Evolutionary conservation across 2,888 invertebrate genomes (phyloP), one percentile per base, ranked within the genome.

Genomic region (Deilephila porcellus): DNA sequence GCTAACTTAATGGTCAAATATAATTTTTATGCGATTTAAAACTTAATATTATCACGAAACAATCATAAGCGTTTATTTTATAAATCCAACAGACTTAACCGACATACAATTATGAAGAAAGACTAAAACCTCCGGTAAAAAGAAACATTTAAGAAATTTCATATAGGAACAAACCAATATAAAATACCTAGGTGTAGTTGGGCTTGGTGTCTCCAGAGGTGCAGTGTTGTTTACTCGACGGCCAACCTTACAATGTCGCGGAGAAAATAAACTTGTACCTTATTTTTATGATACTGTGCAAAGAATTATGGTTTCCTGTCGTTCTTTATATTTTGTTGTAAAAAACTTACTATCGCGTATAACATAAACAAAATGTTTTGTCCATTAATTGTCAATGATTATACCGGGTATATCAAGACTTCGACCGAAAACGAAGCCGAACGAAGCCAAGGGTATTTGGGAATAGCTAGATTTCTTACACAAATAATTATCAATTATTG

Each of bases 171-270:
- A 73, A 73, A 71, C 63, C 5, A 3, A n/a, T 20, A 72, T 52
- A 63, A 32, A 56, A 63, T 53, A 72, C 20, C 17, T 7, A 56
- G 8, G 32, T 62, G 8, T 64, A 32, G 11, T 56, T 56, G n/a
- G 20, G 63, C 56, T 64, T 34, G 52, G 67, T 67, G 67, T 25
- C 34, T 63, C 34, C 25, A 17, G 63, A 72, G 32, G 52, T 71
- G 14, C 37, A 56, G 63, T 63, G 86, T 88, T 90, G 89, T 90
- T 88, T 90, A 90, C 88, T 85, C 83, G 82, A 83, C 83, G 79
- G 79, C 76, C 82, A 79, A 81, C 78, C 83, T 85, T 85, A 85
- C 82, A 85, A 80, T 84, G 84, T 85, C 83, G 78, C 81, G 82
- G 78, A 81, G 79, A 84, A 87, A 86, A 87, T 85, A 87, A 86